A percentile compares a stretch with the other conserved stretches of the same genome.
Evolutionary conservation across 2,797 vertebrate species (phyloP).

Genomic region (Valencia hispanica): DNA sequence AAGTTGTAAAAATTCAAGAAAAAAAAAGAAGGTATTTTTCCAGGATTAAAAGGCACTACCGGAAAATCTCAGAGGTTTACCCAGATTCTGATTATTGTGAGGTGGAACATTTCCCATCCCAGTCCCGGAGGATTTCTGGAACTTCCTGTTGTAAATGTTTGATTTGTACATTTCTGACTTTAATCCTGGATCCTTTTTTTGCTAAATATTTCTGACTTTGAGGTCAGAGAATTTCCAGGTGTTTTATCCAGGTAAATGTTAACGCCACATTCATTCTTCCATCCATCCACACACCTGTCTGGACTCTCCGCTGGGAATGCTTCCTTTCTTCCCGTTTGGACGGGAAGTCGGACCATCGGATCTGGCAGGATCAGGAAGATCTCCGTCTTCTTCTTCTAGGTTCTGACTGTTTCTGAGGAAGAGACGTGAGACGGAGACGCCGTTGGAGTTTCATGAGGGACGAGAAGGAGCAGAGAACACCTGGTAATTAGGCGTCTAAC

Average conservation of each 20-base stretch:
- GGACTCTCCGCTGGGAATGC: neutral
- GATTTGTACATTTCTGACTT: too few species aligned
- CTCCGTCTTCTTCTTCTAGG: conserved; percentile 40
- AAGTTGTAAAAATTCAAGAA: neutral
- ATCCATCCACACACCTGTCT: conserved; percentile 26
- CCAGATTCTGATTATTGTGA: too few species aligned
- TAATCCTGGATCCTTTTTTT: neutral
- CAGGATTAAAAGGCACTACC: too few species aligned
- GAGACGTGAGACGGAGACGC: neutral
- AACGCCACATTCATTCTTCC: too few species aligned
- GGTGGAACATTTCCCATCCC: too few species aligned
- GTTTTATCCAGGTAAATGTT: too few species aligned
- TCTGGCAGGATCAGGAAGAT: neutral
- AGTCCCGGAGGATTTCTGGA: too few species aligned
- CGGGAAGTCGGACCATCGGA: neutral
- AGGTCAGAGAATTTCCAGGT: neutral
- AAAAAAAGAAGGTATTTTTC: neutral
- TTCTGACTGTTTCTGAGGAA: conserved; percentile 65
- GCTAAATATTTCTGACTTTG: neutral
- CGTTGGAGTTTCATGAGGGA: neutral
- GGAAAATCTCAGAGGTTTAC: too few species aligned
- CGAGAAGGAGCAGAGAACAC: too few species aligned
- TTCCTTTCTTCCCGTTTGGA: neutral
- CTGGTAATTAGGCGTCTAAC: neutral
- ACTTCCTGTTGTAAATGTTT: too few species aligned